Conservation (phyloP, 2,888 invertebrate genomes). For the Pseudanteris insignis region DNA sequence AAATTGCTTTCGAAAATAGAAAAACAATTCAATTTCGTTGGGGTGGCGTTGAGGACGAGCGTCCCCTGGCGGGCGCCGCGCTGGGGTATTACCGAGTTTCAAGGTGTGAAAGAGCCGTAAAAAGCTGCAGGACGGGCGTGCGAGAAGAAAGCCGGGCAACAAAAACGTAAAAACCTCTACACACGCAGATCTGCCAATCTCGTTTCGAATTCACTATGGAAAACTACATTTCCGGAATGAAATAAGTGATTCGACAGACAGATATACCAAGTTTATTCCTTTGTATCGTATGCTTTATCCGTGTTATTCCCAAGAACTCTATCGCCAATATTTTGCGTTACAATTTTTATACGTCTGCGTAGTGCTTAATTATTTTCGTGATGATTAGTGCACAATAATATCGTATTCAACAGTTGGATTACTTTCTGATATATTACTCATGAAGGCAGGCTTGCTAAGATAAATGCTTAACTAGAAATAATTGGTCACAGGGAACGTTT, state of each 20-base stretch:
- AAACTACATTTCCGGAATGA: slow-evolving; percentile 34
- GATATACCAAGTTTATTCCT: slow-evolving; percentile 16
- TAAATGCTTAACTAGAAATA: too few relatives aligned
- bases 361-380: too few relatives aligned
- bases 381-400: too few relatives aligned
- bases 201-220: slow-evolving; percentile 33
- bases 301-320: too few relatives aligned
- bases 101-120: slow-evolving; percentile 41
- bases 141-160: slow-evolving; percentile 24
- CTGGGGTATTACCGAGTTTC: slow-evolving; percentile 38
- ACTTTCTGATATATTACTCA: too few relatives aligned
- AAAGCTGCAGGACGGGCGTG: slow-evolving; percentile 33
- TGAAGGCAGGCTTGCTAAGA: too few relatives aligned
- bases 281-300: too few relatives aligned
- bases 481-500: too few relatives aligned
- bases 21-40: slow-evolving; percentile 65
- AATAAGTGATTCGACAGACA: slow-evolving; percentile 35
- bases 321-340: too few relatives aligned
- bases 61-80: slow-evolving; percentile 49
- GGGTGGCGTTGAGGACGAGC: slow-evolving; percentile 48
- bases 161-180: slow-evolving; percentile 15
- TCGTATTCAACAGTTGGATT: too few relatives aligned
- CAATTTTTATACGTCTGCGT: too few relatives aligned
- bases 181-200: slow-evolving; percentile 30
- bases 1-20: slow-evolving; percentile 67